Conservation (phyloP, 2,888 invertebrate genomes). For the Oscheius myriophilus region DNA sequence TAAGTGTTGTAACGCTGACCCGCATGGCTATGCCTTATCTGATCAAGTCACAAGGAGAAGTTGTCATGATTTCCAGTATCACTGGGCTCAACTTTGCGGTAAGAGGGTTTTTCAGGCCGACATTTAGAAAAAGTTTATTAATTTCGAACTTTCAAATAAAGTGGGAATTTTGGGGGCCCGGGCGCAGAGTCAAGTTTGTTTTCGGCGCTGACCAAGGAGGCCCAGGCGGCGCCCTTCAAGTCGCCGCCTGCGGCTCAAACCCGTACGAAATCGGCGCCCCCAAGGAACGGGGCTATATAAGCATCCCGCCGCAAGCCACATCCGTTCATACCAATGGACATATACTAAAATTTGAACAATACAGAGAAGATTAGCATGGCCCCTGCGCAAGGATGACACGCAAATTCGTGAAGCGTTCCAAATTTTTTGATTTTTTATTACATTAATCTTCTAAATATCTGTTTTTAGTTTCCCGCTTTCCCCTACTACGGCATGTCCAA, state of each 20-base stretch:
- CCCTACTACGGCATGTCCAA: constrained; percentile 89
- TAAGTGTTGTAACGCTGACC: constrained; percentile 54
- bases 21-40: constrained; percentile 53
- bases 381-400: constrained; percentile 91
- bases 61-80: constrained; percentile 94
- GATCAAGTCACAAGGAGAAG: constrained; percentile 77
- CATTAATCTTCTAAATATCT: too few relatives aligned
- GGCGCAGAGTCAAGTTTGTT: too few relatives aligned
- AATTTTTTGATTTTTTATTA: too few relatives aligned
- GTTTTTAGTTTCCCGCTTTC: constrained; percentile 81
- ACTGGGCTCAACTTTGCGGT: constrained; percentile 82
- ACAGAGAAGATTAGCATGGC: constrained; percentile 92
- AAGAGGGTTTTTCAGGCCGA: background rate
- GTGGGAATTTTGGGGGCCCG: too few relatives aligned
- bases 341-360: constrained; percentile 85
- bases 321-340: constrained; percentile 12
- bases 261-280: too few relatives aligned
- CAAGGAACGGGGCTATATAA: too few relatives aligned
- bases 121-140: too few relatives aligned
- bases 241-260: too few relatives aligned
- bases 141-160: too few relatives aligned
- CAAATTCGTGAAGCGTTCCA: constrained; percentile 90
- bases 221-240: too few relatives aligned
- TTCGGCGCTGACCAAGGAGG: too few relatives aligned
- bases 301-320: too few relatives aligned